A percentile compares a stretch with the other conserved stretches of the same genome.
phyloP scores from a whole-genome alignment of 2,888 invertebrate species.

The Cistogaster globosa region DNA sequence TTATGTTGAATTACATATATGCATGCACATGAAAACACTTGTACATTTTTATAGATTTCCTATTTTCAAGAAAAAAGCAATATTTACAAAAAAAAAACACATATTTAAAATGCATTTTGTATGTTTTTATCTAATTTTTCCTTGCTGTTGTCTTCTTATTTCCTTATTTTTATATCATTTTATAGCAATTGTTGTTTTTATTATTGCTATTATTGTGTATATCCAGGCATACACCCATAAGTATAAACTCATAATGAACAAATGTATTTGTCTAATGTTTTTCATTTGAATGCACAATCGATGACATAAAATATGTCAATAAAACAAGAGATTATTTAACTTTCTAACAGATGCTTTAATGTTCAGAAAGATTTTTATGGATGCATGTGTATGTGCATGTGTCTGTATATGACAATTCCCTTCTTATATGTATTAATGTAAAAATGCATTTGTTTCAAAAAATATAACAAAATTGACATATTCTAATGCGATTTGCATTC shows the following conservation, averaged over 20 bases:
- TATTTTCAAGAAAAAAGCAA: neutral
- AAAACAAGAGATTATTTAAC: slow-evolving; percentile 63
- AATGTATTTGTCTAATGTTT: slow-evolving; percentile 57
- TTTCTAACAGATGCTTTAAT: slow-evolving; percentile 61
- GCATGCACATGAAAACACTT: neutral
- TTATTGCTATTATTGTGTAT: slow-evolving; percentile 1
- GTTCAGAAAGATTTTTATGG: slow-evolving; percentile 36
- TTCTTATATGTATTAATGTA: neutral
- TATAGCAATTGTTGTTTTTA: slow-evolving; percentile 14
- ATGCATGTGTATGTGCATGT: neutral
- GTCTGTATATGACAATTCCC: neutral
- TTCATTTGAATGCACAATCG: slow-evolving; percentile 60
- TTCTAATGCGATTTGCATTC: slow-evolving; percentile 42
- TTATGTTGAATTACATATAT: neutral
- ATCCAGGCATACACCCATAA: neutral
- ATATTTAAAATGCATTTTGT: slow-evolving; percentile 46
- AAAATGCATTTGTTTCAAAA: slow-evolving; percentile 30
- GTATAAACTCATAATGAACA: neutral
- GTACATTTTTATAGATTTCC: slow-evolving; percentile 20
- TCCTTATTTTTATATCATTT: slow-evolving; percentile 26
- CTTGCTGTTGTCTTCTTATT: slow-evolving; percentile 7
- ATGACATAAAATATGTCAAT: slow-evolving; percentile 65
- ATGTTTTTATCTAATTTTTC: slow-evolving; percentile 31
- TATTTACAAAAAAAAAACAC: neutral
- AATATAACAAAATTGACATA: slow-evolving; percentile 33